These are phyloP conservation scores for Cephonodes hylas DNA, from an alignment of 2,888 invertebrate species.

Conservation along the genomic window DNA sequence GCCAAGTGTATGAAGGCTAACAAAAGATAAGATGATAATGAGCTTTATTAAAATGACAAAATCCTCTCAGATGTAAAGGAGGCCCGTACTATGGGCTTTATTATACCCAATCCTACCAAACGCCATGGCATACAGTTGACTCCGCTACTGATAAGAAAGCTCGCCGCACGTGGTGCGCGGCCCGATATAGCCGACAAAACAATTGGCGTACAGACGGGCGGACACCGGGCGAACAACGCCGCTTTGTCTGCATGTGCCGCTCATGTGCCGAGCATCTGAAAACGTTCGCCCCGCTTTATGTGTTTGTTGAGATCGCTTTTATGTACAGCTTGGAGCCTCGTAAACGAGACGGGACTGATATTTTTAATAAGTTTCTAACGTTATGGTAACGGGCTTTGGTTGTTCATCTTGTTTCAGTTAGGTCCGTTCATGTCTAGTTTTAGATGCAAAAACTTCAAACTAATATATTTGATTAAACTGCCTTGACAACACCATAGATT, in stretches of 20 bases:
- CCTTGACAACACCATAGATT: no score
- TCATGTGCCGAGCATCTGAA: slow-evolving; percentile 62
- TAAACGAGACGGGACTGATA: neutral
- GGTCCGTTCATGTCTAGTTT: no score
- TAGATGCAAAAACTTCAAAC: no score
- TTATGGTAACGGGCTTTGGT: no score
- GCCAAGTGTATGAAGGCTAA: no score
- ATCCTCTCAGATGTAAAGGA: no score
- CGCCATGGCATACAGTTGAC: neutral
- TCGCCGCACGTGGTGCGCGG: slow-evolving; percentile 27
- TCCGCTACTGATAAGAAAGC: slow-evolving; percentile 16
- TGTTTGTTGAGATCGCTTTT: slow-evolving; percentile 18
- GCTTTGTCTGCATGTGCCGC: slow-evolving; percentile 55
- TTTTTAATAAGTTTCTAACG: slow-evolving; percentile 21
- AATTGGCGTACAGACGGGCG: slow-evolving; percentile 15
- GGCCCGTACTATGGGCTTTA: no score
- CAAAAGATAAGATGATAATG: no score
- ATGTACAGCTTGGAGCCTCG: neutral
- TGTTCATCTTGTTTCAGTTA: no score
- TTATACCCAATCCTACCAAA: no score
- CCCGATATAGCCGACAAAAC: slow-evolving; percentile 31
- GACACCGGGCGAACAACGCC: slow-evolving; percentile 41
- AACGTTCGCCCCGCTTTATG: slow-evolving; percentile 27
- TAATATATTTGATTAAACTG: no score
- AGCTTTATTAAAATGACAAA: no score